Percentiles rank a stretch among this genome's conserved stretches.
phyloP scores from a whole-genome alignment of 2,888 invertebrate species.

The Catonia carolina region DNA sequence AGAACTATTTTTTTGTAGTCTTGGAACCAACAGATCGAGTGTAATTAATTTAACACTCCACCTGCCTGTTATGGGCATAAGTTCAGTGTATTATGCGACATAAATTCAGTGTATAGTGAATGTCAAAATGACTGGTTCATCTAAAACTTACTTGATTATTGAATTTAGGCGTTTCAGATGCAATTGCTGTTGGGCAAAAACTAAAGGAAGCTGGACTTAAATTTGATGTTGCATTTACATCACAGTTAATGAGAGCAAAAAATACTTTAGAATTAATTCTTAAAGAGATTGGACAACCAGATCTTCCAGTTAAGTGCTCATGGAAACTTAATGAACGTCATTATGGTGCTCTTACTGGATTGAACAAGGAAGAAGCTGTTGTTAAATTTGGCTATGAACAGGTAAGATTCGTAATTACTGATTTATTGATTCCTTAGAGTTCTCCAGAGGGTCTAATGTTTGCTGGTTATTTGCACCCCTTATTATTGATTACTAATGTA shows the following conservation, averaged over 20 bases:
- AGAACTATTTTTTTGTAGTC: no score
- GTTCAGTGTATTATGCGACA: no score
- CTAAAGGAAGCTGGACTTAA: conserved; percentile 39
- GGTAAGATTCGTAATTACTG: conserved; percentile 31
- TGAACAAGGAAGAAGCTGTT: conserved; percentile 42
- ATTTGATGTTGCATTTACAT: conserved; percentile 42
- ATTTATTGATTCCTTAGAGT: no score
- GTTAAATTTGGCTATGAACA: conserved; percentile 42
- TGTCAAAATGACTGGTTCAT: no score
- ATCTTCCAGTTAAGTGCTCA: conserved; percentile 38
- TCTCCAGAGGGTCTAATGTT: no score
- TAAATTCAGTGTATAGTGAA: no score
- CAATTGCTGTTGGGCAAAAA: conserved; percentile 39
- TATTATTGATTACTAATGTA: no score
- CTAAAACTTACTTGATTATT: conserved; percentile 11
- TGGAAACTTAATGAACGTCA: conserved; percentile 44
- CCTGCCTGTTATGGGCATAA: no score
- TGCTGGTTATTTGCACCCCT: no score
- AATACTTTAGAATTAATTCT: conserved; percentile 39
- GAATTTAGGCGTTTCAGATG: conserved; percentile 40
- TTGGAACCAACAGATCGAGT: no score
- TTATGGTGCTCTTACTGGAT: conserved; percentile 43
- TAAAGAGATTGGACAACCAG: conserved; percentile 38
- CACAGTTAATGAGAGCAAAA: conserved; percentile 41
- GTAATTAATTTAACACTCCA: no score